phyloP scores from a whole-genome alignment of 2,113 vertebrate genomes.

The Thinocorus orbignyianus region DNA sequence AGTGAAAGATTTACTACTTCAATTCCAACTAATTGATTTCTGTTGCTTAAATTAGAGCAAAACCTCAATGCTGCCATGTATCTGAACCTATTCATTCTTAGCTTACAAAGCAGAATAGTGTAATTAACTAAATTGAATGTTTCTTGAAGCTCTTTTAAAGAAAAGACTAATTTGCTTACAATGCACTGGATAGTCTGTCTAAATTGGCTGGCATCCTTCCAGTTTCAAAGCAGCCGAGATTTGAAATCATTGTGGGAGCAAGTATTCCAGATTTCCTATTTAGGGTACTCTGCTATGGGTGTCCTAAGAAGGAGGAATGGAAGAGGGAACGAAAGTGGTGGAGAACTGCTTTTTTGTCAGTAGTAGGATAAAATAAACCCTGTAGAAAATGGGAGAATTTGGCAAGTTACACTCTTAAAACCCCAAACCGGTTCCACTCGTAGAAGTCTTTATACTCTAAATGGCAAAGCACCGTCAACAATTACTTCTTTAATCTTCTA shows the following conservation, averaged over 20 bases:
- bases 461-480: neutral
- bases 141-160: slow-evolving; percentile 49
- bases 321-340: neutral
- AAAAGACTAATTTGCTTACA: slow-evolving; percentile 48
- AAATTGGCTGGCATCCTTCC: slow-evolving; percentile 38
- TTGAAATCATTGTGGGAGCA: neutral
- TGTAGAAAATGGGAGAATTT: neutral
- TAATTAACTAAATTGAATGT: slow-evolving; percentile 66
- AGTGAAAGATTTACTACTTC: slow-evolving; percentile 49
- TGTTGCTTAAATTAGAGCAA: slow-evolving; percentile 37
- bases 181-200: neutral
- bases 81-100: neutral
- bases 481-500: neutral
- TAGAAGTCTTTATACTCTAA: neutral
- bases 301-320: neutral
- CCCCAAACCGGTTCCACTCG: neutral
- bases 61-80: neutral
- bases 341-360: neutral
- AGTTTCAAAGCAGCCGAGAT: neutral
- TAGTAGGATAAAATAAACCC: neutral
- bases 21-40: slow-evolving; percentile 58
- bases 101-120: slow-evolving; percentile 57
- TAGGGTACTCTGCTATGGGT: neutral
- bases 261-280: neutral
- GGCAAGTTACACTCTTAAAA: neutral